A percentile compares a stretch with the other conserved stretches of the same genome.
phyloP scores from a whole-genome alignment of 1,140 invertebrate species.

The Drosophila pachea region DNA sequence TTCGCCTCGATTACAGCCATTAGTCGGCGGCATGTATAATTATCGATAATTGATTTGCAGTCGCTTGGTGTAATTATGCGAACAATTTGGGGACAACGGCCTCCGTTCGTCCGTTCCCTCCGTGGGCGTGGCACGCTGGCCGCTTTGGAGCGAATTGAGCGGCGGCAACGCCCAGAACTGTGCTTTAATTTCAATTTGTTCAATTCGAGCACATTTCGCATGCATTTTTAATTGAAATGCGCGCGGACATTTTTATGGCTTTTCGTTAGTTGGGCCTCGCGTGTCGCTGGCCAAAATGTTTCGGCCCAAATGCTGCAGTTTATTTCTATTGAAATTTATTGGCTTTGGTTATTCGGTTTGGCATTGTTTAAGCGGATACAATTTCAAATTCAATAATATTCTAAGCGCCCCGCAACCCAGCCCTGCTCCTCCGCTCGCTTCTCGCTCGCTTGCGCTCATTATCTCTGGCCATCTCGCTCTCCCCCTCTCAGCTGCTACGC shows the following conservation, averaged over 20 bases:
- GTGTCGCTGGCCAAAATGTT: slow-evolving; percentile 22
- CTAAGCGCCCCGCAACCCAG: slow-evolving; percentile 15
- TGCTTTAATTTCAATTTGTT: slow-evolving; percentile 10
- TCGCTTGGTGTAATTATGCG: slow-evolving; percentile 28
- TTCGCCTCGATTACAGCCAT: background rate
- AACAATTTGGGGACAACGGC: slow-evolving; percentile 15
- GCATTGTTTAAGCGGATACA: slow-evolving; percentile 22
- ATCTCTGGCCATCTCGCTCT: too few relatives aligned
- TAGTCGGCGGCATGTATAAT: slow-evolving; percentile 13
- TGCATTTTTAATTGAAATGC: slow-evolving; percentile 52
- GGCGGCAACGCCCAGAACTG: background rate
- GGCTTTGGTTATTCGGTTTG: slow-evolving; percentile 36
- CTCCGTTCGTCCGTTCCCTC: background rate
- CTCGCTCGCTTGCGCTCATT: background rate
- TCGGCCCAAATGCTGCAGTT: slow-evolving; percentile 21
- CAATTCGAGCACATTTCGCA: slow-evolving; percentile 8
- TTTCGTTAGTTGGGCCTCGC: slow-evolving; percentile 29
- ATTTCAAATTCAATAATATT: slow-evolving; percentile 43
- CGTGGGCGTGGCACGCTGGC: slow-evolving; percentile 18
- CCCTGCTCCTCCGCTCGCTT: background rate
- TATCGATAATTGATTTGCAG: slow-evolving; percentile 40
- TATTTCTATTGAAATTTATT: slow-evolving; percentile 51
- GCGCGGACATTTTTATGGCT: slow-evolving; percentile 57
- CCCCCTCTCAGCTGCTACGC: too few relatives aligned
- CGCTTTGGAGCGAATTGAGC: too few relatives aligned